Evolutionary conservation across 2,888 invertebrate species (phyloP), one percentile per base, ranked within the genome.

Genomic region (Gastracanthus pulcherrimus): DNA sequence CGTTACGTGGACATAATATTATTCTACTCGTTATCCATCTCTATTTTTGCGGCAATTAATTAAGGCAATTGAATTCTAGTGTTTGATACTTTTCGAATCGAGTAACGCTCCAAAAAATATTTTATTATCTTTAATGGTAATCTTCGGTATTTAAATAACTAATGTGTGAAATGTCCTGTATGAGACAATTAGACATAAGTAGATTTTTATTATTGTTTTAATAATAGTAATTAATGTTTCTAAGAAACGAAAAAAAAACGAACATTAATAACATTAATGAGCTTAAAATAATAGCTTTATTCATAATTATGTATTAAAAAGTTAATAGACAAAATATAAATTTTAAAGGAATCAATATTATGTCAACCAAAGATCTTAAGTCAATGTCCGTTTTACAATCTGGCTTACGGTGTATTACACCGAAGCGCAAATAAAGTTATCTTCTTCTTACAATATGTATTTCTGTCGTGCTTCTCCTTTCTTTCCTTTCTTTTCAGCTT

Each of bases 381-480:
- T 78, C 77, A 62, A 70, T 34, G 55, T 64, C 55, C 62, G 23
- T 31, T 66, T 82, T 66, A 78, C 58, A 78, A 81, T 81, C 58
- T 38, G 34, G 70, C 66, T 51, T 62, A 71, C 76, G 31, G n/a
- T 82, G 64, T 60, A 76, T 67, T 80, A 76, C 72, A 78, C 41
- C 76, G 60, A 75, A 80, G 76, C 58, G 67, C 60, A 82, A 82
- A 82, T 82, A 80, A 80, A 82, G 82, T 80, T 74, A 82, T 82
- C 76, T 55, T 64, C 51, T 72, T 72, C 76, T 79, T 79, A 82
- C 74, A 75, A 79, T 82, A 82, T 79, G 82, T 82, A 79, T 79
- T 82, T 82, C 78, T 41, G 75, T 79, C 70, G 55, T 51, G 41
- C 66, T 11, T 45, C 72, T 71, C 34, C 5, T 23, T 55, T 41